These are phyloP conservation scores for Saccostrea echinata DNA, from an alignment of 1,140 invertebrate species.

Conservation along the genomic window DNA sequence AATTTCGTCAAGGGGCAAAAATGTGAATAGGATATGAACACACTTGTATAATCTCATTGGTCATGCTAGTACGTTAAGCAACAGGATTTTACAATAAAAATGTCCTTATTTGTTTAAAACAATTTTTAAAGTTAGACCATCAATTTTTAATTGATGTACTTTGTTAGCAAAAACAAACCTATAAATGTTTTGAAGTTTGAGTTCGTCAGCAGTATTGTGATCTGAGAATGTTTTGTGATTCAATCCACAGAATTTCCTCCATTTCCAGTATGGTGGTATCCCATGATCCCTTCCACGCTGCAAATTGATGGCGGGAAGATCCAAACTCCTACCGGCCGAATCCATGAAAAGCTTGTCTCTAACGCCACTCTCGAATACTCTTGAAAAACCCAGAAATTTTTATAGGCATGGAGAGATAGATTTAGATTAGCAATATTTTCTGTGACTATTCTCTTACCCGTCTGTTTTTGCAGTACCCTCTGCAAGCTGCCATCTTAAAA, in stretches of 20 bases:
- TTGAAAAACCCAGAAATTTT: background rate
- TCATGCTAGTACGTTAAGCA: no score
- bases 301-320: slow-evolving; percentile 91
- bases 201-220: background rate
- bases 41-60: no score
- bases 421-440: background rate
- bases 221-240: background rate
- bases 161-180: background rate
- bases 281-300: slow-evolving; percentile 95
- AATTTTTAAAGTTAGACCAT: no score
- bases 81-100: no score
- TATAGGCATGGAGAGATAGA: background rate
- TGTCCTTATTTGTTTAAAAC: no score
- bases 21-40: no score
- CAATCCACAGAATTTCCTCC: slow-evolving; percentile 63
- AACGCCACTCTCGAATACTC: slow-evolving; percentile 46
- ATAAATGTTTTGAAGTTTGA: background rate
- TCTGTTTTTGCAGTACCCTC: background rate
- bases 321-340: slow-evolving; percentile 72
- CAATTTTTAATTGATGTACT: no score
- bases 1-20: no score
- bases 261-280: slow-evolving; percentile 87
- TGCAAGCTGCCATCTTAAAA: slow-evolving; percentile 33
- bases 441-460: background rate
- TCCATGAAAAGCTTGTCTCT: slow-evolving; percentile 41